phyloP scores from a whole-genome alignment of 2,113 vertebrate species.

The Pimephales promelas region DNA sequence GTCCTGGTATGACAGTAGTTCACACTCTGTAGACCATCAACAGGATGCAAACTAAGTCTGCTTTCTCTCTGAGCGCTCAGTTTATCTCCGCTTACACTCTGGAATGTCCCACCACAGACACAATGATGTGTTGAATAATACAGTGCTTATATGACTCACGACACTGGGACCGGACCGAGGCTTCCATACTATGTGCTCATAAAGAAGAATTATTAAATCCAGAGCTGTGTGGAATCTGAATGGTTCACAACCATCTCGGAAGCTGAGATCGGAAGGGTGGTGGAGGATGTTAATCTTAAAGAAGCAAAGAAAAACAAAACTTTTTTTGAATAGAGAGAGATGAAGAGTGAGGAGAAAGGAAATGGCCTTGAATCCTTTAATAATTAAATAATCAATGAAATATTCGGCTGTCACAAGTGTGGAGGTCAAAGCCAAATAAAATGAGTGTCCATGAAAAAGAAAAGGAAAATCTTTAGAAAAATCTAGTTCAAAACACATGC shows the following conservation, averaged over 20 bases:
- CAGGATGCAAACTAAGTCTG: slow-evolving; percentile 44
- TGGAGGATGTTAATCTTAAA: slow-evolving; percentile 24
- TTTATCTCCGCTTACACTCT: slow-evolving; percentile 46
- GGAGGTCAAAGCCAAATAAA: neutral
- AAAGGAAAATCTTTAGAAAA: neutral
- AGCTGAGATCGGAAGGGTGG: slow-evolving; percentile 4
- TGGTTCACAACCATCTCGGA: slow-evolving; percentile 27
- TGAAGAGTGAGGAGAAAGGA: neutral
- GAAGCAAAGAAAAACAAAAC: neutral
- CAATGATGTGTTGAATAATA: slow-evolving; percentile 26
- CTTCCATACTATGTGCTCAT: slow-evolving; percentile 17
- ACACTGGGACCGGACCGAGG: neutral
- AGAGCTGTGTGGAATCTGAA: slow-evolving; percentile 14
- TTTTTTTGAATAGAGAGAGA: neutral
- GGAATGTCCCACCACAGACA: slow-evolving; percentile 32
- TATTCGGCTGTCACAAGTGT: neutral
- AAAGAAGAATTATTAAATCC: slow-evolving; percentile 31
- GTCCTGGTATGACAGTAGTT: slow-evolving; percentile 52
- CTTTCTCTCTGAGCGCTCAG: slow-evolving; percentile 25
- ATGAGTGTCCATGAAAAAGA: neutral
- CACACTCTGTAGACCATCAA: slow-evolving; percentile 53
- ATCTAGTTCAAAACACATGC: neutral
- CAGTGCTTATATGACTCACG: neutral
- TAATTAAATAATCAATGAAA: neutral
- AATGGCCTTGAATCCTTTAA: neutral